phyloP scores from a whole-genome alignment of 1,140 invertebrate species.

The Chymomyza costata region DNA sequence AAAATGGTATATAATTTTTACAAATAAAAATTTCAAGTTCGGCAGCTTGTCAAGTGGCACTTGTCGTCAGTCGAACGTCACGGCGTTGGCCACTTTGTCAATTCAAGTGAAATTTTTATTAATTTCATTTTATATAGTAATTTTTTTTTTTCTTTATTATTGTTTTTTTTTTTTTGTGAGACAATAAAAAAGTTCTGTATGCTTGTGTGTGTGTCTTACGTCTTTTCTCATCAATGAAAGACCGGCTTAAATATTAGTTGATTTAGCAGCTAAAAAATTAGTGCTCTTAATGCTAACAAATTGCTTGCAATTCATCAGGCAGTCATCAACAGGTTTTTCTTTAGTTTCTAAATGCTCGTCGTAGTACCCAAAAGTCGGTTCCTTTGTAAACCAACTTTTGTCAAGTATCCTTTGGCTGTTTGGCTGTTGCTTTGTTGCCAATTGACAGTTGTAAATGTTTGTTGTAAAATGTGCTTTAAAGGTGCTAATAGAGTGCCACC shows the following conservation, averaged over 20 bases:
- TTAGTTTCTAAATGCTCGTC: conserved; percentile 30
- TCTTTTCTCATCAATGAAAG: conserved; percentile 48
- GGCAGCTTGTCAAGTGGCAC: conserved; percentile 73
- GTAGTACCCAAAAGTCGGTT: conserved; percentile 29
- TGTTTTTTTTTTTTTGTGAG: not conserved
- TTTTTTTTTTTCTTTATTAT: not conserved
- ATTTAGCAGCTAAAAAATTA: conserved; percentile 25
- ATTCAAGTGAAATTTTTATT: conserved; percentile 74
- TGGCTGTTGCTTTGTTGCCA: conserved; percentile 59
- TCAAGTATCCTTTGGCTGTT: conserved; percentile 53
- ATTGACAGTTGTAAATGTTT: conserved; percentile 75
- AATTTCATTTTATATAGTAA: conserved; percentile 52
- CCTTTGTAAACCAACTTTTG: conserved; percentile 43
- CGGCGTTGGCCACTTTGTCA: conserved; percentile 70
- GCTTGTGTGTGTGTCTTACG: conserved; percentile 26
- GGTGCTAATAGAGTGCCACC: conserved; percentile 74
- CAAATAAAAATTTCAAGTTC: conserved; percentile 60
- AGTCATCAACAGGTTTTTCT: too few species aligned
- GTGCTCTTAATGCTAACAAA: conserved; percentile 68
- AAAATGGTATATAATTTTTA: conserved; percentile 16
- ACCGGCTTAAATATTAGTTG: conserved; percentile 21
- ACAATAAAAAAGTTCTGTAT: too few species aligned
- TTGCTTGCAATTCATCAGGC: conserved; percentile 60
- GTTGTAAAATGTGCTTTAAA: conserved; percentile 71
- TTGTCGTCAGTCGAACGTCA: conserved; percentile 72